Evolutionary conservation across 2,113 vertebrate species (phyloP), one percentile per base, ranked within the genome.

Genomic region (Clarias gariepinus): DNA sequence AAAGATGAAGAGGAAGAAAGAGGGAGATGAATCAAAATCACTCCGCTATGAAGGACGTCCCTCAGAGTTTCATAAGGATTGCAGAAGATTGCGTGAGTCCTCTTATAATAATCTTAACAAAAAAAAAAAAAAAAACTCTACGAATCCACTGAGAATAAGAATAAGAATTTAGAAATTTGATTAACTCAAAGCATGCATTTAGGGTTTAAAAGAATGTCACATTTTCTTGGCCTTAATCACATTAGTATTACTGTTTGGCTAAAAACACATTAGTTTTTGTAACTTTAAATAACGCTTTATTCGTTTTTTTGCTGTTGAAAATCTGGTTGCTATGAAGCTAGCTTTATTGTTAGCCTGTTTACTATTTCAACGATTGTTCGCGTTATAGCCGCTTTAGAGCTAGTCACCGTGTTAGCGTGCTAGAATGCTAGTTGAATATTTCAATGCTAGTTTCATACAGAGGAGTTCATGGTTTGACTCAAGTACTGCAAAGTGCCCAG

Each of bases 21-120:
- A 25, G 47, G 47, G 8, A 85, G 78, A 76, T 85, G 63, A 84
- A 88, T 85, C 69, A 87, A 47, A 90, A 84, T 87, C 74, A 23
- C 58, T 84, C 79, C 36, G 47, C 61, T 78, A 84, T 23, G 82
- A 76, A 83, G 78, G 83, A 66, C 47, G 77, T 74, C 87, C 78
- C 28, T 66, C 76, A 0, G 78, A 81, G 81, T 74, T 60, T 41
- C 55, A 11, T 57, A 23, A 57, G 78, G 84, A 66, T 88, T 86
- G 71, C 71, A 61, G 28, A 80, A 77, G 77, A 82, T 68, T 86
- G 57, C 68, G 12, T 12, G 79, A 69, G 61, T 30, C 11, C 36
- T 74, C 84, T 84, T 30, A 73, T 74, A 68, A 71, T n/a, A 25
- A 53, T 21, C 84, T 28, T n/a, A 36, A 33, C 36, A 60, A 33